Evolutionary conservation across 2,888 invertebrate genomes (phyloP), one percentile per base, ranked within the genome.

Genomic region (Caenorhabditis sp.): DNA sequence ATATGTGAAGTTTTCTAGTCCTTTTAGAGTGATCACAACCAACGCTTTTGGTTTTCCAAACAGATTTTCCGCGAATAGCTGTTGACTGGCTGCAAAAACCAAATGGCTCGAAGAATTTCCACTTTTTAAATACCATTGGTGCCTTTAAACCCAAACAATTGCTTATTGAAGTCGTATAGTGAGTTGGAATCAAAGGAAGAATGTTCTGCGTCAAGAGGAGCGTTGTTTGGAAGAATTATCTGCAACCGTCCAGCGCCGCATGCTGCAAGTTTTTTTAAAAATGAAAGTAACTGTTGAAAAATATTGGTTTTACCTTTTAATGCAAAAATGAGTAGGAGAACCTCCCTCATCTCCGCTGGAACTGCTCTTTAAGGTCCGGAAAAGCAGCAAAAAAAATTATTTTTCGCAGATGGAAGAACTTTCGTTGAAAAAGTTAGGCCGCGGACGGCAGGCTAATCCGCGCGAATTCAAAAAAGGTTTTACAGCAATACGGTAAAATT

Each of bases 31-130:
- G 38, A 77, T 47, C 7, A 82, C 47, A 1, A 69, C 35, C 41
- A 82, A 35, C 8, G 74, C 79, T 54, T 63, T 74, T 10, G 82
- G 82, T 47, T 74, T 70, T 2, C 56, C 26, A 19, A 76, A 76
- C 54, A 68, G 44, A 10, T 64, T 41, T 38, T 14, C 31, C 41
- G 31, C 51, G 4, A 1, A 7, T 26, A 49, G 8, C 7, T 19
- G 7, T 22, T 49, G 66, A 22, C 14, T 16, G 6, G 5, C 66
- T 68, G 59, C 47, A 76, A 66, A n/a, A n/a, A 28, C 44, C 41
- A n/a, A 16, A 26, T 16, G 38, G 3, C 31, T 51, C 35, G 6
- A 16, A 47, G 12, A 6, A 10, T 10, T 5, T 38, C 31, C 4
- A 7, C 22, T 41, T n/a, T 5, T 16, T 64, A 5, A 38, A 28